These are phyloP conservation scores for Pelosia muscerda DNA, from an alignment of 2,888 invertebrate genomes.

Conservation along the genomic window DNA sequence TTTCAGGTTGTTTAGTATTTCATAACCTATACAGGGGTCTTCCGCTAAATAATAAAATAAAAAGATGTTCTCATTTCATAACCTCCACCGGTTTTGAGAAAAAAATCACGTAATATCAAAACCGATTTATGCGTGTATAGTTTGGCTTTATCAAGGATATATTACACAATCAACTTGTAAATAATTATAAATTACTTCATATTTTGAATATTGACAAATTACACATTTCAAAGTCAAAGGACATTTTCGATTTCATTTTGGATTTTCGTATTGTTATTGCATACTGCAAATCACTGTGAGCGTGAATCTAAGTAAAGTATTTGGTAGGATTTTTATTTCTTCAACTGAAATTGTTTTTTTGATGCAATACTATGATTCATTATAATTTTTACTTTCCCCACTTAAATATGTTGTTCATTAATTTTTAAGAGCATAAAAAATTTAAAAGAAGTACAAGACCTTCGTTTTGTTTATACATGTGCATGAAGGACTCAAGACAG, in stretches of 20 bases:
- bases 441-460: too few species aligned
- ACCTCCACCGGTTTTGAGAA: constrained; percentile 74
- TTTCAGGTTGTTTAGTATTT: constrained; percentile 63
- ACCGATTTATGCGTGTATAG: constrained; percentile 54
- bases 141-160: constrained; percentile 62
- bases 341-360: not conserved
- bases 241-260: constrained; percentile 62
- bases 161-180: constrained; percentile 81
- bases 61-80: constrained; percentile 69
- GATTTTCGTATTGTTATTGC: constrained; percentile 42
- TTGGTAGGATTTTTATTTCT: too few species aligned
- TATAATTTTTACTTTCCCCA: not conserved
- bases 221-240: constrained; percentile 63
- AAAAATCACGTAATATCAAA: constrained; percentile 62
- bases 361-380: not conserved
- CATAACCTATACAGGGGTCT: constrained; percentile 66
- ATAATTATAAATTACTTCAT: constrained; percentile 79
- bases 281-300: not conserved
- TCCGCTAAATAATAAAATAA: constrained; percentile 54
- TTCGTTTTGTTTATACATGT: not conserved
- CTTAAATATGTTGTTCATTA: not conserved
- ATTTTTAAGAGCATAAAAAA: not conserved
- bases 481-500: not conserved
- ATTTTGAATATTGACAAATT: constrained; percentile 73
- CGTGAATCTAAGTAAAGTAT: not conserved